Evolutionary conservation across 1,140 invertebrate species (phyloP), one percentile per base, ranked within the genome.

Genomic region (Drosophila virilis): DNA sequence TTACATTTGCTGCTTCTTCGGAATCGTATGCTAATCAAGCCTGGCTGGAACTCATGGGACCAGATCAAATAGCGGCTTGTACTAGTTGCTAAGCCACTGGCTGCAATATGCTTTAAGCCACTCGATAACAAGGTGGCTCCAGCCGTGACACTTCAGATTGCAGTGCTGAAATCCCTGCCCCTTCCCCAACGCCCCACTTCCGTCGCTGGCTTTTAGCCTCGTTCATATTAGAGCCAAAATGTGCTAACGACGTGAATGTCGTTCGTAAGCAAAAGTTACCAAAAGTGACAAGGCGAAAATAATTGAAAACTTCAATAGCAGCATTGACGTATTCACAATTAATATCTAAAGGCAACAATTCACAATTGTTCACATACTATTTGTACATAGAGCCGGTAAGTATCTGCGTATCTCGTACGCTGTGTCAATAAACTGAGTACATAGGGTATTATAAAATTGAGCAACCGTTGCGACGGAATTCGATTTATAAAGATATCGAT

Each of bases 311-410:
- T 58, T 33, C 46, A 72, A 72, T 57, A 58, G 61, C 28, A 38
- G 9, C 51, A 54, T 54, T 67, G 70, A 73, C 70, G 70, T 67
- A 40, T 45, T 45, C 38, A 60, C 55, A 67, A 73, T 73, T 59
- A 73, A 73, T 73, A 43, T 57, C 33, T 8, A 59, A 60, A 40
- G 40, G 8, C 64, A 50, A 67, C 64, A 73, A 51, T 65, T 40
- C 13, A 15, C 32, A 61, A 61, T 74, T 61, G 54, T 57, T 8
- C 51, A 59, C n/a, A 55, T 50, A 48, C 9, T 40, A 35, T 32
- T 9, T 54, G 10, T 43, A 55, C 55, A 37, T 12, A n/a, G 15
- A 42, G 8, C 1, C 8, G 13, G 8, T 38, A 9, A 3, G 22
- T 37, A 37, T 42, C n/a, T 42, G 40, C 1, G 40, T 13, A 13